Conservation (phyloP, 2,888 invertebrate genomes). For the Caradrina clavipalpis region DNA sequence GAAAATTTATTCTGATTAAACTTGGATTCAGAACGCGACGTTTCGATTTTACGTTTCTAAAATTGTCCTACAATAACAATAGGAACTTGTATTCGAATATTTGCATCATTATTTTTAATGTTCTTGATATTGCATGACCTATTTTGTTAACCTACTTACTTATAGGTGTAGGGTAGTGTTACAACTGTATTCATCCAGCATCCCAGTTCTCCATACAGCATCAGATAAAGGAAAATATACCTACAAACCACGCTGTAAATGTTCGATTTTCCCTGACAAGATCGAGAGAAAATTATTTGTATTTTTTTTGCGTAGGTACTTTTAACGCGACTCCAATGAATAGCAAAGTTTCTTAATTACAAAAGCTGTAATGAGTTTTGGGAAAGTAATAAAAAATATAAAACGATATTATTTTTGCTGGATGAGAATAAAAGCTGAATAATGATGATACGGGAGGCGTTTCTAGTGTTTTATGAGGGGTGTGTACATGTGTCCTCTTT, state of each 20-base stretch:
- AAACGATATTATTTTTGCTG: slow-evolving; percentile 42
- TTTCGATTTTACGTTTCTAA: neutral
- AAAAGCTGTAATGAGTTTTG: slow-evolving; percentile 63
- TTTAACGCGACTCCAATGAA: slow-evolving; percentile 42
- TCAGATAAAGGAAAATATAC: neutral
- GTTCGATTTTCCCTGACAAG: slow-evolving; percentile 13
- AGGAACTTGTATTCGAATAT: slow-evolving; percentile 20
- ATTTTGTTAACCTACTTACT: slow-evolving; percentile 7
- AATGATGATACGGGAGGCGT: slow-evolving; percentile 9
- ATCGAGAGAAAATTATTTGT: slow-evolving; percentile 26
- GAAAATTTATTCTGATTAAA: slow-evolving; percentile 55
- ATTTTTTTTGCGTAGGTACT: slow-evolving; percentile 25
- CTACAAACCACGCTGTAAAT: neutral
- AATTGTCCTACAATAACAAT: slow-evolving; percentile 4
- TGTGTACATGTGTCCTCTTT: slow-evolving; percentile 12
- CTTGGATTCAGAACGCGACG: slow-evolving; percentile 20
- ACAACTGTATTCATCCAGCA: neutral
- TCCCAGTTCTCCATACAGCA: neutral
- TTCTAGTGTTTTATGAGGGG: slow-evolving; percentile 31
- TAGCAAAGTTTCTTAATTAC: slow-evolving; percentile 68
- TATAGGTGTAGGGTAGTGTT: neutral
- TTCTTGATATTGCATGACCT: slow-evolving; percentile 4
- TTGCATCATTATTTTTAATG: slow-evolving; percentile 7
- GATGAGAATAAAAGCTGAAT: slow-evolving; percentile 40
- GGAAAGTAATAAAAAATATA: slow-evolving; percentile 61